These are phyloP conservation scores for Nyctibius bracteatus DNA, from an alignment of 2,113 vertebrate species.

Conservation along the genomic window DNA sequence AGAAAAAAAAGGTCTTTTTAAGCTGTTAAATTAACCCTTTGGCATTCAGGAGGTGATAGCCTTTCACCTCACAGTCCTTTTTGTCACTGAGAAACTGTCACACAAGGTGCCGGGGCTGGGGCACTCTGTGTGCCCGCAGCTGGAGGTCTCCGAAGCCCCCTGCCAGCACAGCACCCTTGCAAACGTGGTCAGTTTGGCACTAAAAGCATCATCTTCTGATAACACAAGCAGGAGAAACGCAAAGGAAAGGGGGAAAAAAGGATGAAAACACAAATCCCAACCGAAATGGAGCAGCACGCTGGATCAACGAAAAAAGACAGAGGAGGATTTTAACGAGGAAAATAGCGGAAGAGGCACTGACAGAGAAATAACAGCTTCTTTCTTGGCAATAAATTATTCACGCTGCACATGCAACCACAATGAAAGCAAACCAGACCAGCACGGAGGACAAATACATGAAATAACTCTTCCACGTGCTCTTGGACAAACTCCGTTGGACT, in stretches of 20 bases:
- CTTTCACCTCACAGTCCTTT: background rate
- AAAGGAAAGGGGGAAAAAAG: conserved; percentile 2
- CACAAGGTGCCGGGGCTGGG: conserved; percentile 52
- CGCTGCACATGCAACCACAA: background rate
- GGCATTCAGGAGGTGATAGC: conserved; percentile 5
- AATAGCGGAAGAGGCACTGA: background rate
- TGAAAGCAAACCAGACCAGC: background rate
- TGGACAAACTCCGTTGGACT: background rate
- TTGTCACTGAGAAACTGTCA: conserved; percentile 70
- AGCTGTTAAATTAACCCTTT: background rate
- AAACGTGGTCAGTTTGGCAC: conserved; percentile 89
- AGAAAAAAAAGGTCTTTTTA: background rate
- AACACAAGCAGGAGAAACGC: conserved; percentile 75
- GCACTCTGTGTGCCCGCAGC: background rate
- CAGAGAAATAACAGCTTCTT: background rate
- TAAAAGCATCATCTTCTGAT: conserved; percentile 89
- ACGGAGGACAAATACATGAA: background rate
- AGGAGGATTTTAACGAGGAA: background rate
- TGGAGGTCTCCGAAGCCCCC: background rate
- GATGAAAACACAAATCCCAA: conserved; percentile 69
- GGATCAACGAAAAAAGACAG: background rate
- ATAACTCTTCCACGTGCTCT: background rate
- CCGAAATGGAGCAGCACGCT: conserved; percentile 53
- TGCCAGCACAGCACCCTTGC: conserved; percentile 83
- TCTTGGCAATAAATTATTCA: background rate